Evolutionary conservation across 1,140 invertebrate genomes (phyloP), one percentile per base, ranked within the genome.

Genomic region (Oryctes rhinoceros): DNA sequence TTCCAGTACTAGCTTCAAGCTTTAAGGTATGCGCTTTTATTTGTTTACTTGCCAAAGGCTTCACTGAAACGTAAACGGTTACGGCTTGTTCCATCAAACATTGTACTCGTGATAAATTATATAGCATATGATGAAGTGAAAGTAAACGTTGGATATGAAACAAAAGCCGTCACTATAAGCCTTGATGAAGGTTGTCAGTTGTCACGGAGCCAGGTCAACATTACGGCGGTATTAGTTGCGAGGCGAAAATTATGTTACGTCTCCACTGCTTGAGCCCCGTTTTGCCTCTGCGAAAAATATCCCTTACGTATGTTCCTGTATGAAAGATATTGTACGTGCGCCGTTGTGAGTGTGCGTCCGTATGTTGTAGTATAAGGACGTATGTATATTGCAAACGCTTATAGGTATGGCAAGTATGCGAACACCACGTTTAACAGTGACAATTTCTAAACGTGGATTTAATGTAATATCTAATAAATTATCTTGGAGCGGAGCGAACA

Each of bases 391-490:
- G 13, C 15, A 62, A 20, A 30, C 24, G 24, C 65, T 71, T 71
- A 13, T 24, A 35, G 24, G 20, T 24, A 67, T 67, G 10, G 15
- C 24, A 37, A 71, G 65, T 71, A 15, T 35, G 65, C 20, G n/a
- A 18, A 1, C 11, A 59, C 5, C n/a, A 59, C 5, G n/a, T 59
- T 71, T 24, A 71, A 30, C 65, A 24, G 10, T 71, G 24, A 71
- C 65, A 30, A 71, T 24, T 71, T 37, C 20, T 71, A 71, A 71
- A 71, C 65, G 65, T 37, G 24, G 7, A 71, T 71, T 67, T 71
- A 71, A 20, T 71, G 65, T 71, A 71, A 71, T 71, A 35, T 24
- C 20, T 10, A 71, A 71, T 71, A 71, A 71, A 71, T 71, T 71
- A 30, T 20, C 65, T 24, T 37, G 18, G 24, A 35, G 65, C 24